Evolutionary conservation across 2,888 invertebrate species (phyloP).

Genomic region (Himalopsyche kuldschensis): DNA sequence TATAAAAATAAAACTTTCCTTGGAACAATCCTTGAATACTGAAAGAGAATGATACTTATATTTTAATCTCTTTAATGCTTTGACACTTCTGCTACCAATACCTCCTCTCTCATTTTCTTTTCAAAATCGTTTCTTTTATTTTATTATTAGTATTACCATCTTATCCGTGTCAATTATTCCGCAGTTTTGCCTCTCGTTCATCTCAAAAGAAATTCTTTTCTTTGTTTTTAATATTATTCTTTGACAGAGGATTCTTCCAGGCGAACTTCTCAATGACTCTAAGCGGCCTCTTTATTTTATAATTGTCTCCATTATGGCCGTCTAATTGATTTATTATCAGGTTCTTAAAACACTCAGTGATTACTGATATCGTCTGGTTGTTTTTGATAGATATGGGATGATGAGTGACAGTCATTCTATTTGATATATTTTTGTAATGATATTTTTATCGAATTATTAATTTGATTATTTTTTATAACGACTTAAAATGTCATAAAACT

Average conservation of each 20-base stretch:
- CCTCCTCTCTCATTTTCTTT: background rate
- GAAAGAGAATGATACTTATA: too few relatives aligned
- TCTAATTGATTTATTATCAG: background rate
- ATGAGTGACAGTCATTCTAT: too few relatives aligned
- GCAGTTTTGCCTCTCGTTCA: background rate
- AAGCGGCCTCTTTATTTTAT: background rate
- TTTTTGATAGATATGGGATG: too few relatives aligned
- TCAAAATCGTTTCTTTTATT: background rate
- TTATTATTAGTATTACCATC: background rate
- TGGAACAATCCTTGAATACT: too few relatives aligned
- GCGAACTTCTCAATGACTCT: background rate
- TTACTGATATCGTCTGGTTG: background rate
- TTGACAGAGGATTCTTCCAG: background rate
- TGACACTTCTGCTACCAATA: background rate
- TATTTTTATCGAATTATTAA: too few relatives aligned
- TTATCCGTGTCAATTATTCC: slow-evolving; percentile 1
- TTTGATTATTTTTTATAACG: too few relatives aligned
- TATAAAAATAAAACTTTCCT: too few relatives aligned
- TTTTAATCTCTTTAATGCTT: background rate
- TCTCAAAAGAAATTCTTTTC: background rate
- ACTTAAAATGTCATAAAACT: too few relatives aligned
- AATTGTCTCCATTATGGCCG: background rate
- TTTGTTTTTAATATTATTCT: background rate
- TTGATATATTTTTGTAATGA: too few relatives aligned
- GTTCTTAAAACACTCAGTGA: background rate